phyloP scores from a whole-genome alignment of 2,888 invertebrate genomes.

The Brachyptera putata region DNA sequence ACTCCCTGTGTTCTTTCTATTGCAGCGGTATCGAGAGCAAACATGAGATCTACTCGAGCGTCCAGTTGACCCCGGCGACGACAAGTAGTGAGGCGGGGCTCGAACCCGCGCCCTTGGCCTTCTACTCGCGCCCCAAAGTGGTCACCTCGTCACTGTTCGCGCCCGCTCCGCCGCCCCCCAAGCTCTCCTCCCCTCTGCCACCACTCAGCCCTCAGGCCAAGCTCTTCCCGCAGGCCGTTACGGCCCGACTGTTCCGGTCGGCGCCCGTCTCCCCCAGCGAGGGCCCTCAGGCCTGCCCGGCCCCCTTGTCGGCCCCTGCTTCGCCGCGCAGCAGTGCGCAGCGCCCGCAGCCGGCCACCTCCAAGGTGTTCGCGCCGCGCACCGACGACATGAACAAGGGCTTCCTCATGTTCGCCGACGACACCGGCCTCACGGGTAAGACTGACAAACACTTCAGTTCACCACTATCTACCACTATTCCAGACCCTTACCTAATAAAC shows the following conservation, averaged over 20 bases:
- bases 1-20: too few relatives aligned
- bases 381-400: constrained; percentile 93
- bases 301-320: constrained; percentile 56
- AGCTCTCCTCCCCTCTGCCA: too few relatives aligned
- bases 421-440: constrained; percentile 81
- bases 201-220: constrained; percentile 11
- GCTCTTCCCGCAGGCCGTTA: constrained; percentile 12
- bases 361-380: constrained; percentile 73
- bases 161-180: constrained; percentile 31
- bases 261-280: background rate
- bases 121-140: background rate
- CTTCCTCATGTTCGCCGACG: constrained; percentile 82
- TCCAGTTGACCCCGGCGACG: constrained; percentile 49
- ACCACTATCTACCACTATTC: too few relatives aligned
- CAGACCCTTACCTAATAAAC: too few relatives aligned
- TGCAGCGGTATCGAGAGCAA: constrained; percentile 73
- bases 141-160: constrained; percentile 28
- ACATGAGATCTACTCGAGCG: constrained; percentile 71
- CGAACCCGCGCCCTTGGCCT: constrained; percentile 41
- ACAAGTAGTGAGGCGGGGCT: constrained; percentile 42
- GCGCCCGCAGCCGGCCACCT: constrained; percentile 64
- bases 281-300: constrained; percentile 39
- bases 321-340: constrained; percentile 29
- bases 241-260: constrained; percentile 14
- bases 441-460: too few relatives aligned